Evolutionary conservation across 2,797 vertebrate species (phyloP).

Genomic region (Tympanoctomys barrerae): DNA sequence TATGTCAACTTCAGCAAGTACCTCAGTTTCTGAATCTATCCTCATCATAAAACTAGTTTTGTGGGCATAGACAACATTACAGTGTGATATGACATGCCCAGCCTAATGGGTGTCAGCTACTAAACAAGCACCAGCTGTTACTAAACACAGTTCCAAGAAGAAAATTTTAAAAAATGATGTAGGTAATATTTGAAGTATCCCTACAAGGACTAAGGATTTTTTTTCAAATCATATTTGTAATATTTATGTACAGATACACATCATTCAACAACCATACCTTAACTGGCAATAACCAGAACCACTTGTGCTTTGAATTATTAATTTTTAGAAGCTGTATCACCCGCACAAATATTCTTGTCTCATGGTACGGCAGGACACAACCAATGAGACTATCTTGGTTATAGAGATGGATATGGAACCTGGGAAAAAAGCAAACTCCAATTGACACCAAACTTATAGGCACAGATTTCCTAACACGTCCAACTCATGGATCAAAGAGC

Average conservation of each 20-base stretch:
- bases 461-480: background rate
- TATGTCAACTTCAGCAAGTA: conserved; percentile 11
- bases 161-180: conserved; percentile 33
- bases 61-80: background rate
- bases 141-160: background rate
- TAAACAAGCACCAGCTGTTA: background rate
- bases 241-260: background rate
- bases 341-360: conserved; percentile 96
- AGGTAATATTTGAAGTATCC: background rate
- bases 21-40: conserved; percentile 1
- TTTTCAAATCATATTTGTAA: conserved; percentile 45
- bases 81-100: background rate
- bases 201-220: background rate
- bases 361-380: conserved; percentile 95
- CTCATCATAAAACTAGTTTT: conserved; percentile 16
- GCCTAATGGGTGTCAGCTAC: background rate
- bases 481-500: background rate
- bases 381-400: conserved; percentile 94
- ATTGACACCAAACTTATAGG: conserved; percentile 13
- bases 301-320: conserved; percentile 91
- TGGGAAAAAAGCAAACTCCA: conserved; percentile 77
- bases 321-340: conserved; percentile 95
- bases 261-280: conserved; percentile 89
- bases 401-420: conserved; percentile 97
- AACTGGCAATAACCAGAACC: conserved; percentile 95